Evolutionary conservation across 1,140 invertebrate genomes (phyloP).

Genomic region (Heliconius nattereri): DNA sequence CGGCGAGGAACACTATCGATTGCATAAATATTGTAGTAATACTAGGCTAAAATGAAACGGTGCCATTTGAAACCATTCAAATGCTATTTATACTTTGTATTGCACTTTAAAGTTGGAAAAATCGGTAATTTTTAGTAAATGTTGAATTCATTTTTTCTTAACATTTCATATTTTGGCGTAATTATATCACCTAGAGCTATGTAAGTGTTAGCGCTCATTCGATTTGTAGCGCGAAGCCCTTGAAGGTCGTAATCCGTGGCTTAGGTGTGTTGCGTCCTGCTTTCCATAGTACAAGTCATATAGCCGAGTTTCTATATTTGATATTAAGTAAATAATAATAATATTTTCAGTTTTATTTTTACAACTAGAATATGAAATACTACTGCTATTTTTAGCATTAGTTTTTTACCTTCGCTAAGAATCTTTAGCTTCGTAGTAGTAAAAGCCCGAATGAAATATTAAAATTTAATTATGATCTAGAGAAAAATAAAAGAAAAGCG

Average conservation of each 20-base stretch:
- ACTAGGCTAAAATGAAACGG: background rate
- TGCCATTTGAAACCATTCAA: slow-evolving; percentile 1
- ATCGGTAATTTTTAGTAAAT: background rate
- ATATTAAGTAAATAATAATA: slow-evolving; percentile 6
- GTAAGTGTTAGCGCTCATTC: slow-evolving; percentile 53
- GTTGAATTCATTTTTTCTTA: background rate
- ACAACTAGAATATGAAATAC: background rate
- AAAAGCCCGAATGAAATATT: too few species aligned
- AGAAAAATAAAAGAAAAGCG: too few species aligned
- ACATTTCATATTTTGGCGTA: background rate
- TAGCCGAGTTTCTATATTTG: slow-evolving; percentile 1
- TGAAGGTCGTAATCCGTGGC: slow-evolving; percentile 70
- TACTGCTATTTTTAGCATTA: background rate
- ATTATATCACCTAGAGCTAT: background rate
- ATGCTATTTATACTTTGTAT: background rate
- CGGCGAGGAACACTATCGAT: background rate
- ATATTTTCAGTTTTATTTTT: background rate
- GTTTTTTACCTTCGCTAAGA: background rate
- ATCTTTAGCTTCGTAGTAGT: too few species aligned
- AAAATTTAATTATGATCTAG: too few species aligned
- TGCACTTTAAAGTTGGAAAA: background rate
- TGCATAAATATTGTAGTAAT: background rate
- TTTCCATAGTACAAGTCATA: slow-evolving; percentile 45
- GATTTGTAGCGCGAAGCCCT: slow-evolving; percentile 75
- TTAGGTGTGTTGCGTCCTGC: slow-evolving; percentile 72